phyloP scores from a whole-genome alignment of 2,113 vertebrate genomes.

The Oreochromis tanganicae region DNA sequence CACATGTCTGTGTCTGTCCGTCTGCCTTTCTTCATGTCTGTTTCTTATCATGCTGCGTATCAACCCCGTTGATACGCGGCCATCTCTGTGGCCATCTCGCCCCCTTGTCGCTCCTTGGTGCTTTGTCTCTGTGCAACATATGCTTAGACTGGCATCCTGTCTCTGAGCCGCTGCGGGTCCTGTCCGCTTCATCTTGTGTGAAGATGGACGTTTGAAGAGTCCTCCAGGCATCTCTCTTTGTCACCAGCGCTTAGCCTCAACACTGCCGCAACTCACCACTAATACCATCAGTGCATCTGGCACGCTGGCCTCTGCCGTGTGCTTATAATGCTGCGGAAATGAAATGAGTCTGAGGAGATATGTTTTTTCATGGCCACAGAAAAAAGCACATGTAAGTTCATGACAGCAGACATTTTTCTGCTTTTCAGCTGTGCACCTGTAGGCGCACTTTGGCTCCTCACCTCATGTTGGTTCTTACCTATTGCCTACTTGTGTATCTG shows the following conservation, averaged over 20 bases:
- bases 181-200: constrained; percentile 52
- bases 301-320: background rate
- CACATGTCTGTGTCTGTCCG: constrained; percentile 1
- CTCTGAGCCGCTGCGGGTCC: constrained; percentile 38
- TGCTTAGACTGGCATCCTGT: constrained; percentile 43
- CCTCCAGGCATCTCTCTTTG: constrained; percentile 66
- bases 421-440: background rate
- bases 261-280: background rate
- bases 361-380: background rate
- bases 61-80: background rate
- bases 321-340: background rate
- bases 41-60: constrained; percentile 7
- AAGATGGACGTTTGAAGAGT: constrained; percentile 63
- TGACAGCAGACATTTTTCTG: background rate
- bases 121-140: constrained; percentile 46
- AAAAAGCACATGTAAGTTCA: background rate
- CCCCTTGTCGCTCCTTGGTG: background rate
- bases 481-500: constrained; percentile 3
- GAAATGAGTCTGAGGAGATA: background rate
- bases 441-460: background rate
- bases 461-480: constrained; percentile 23
- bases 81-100: background rate
- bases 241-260: constrained; percentile 66
- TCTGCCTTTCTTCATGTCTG: background rate
- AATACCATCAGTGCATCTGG: constrained; percentile 1